Evolutionary conservation across 2,113 vertebrate genomes (phyloP).

Genomic region (Scomber japonicus): DNA sequence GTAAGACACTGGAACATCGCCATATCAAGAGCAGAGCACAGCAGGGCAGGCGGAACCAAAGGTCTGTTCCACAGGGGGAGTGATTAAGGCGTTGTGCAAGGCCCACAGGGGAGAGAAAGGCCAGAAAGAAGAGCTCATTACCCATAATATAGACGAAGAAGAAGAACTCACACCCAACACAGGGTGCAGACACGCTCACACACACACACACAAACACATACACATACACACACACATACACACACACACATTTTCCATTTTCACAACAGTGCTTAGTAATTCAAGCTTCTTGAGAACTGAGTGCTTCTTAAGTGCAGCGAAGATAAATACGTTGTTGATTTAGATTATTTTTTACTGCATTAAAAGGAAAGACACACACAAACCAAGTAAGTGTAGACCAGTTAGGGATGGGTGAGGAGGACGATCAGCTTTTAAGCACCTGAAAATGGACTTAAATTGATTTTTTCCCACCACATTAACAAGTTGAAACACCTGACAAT

Average conservation of each 20-base stretch:
- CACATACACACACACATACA: not conserved
- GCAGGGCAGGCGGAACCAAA: slow-evolving; percentile 64
- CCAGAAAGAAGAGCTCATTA: slow-evolving; percentile 64
- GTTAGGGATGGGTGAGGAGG: not conserved
- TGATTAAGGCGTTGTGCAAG: slow-evolving; percentile 54
- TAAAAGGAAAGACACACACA: not conserved
- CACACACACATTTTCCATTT: slow-evolving; percentile 26
- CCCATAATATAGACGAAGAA: slow-evolving; percentile 49
- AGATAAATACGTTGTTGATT: slow-evolving; percentile 21
- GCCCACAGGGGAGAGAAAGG: slow-evolving; percentile 56
- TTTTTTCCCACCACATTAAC: not conserved
- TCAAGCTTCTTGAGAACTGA: not conserved
- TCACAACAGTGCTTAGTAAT: slow-evolving; percentile 34
- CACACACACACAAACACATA: slow-evolving; percentile 13
- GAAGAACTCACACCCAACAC: slow-evolving; percentile 23
- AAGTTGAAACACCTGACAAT: slow-evolving; percentile 1
- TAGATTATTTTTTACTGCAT: slow-evolving; percentile 11
- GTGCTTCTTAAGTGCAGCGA: not conserved
- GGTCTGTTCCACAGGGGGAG: slow-evolving; percentile 54
- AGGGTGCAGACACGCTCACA: slow-evolving; percentile 7
- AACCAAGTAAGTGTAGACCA: not conserved
- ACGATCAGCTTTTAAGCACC: not conserved
- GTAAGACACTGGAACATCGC: slow-evolving; percentile 46
- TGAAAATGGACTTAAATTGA: slow-evolving; percentile 15
- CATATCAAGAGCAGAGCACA: slow-evolving; percentile 49